Evolutionary conservation across 2,888 invertebrate species (phyloP).

Genomic region (Lacanobia oleracea): DNA sequence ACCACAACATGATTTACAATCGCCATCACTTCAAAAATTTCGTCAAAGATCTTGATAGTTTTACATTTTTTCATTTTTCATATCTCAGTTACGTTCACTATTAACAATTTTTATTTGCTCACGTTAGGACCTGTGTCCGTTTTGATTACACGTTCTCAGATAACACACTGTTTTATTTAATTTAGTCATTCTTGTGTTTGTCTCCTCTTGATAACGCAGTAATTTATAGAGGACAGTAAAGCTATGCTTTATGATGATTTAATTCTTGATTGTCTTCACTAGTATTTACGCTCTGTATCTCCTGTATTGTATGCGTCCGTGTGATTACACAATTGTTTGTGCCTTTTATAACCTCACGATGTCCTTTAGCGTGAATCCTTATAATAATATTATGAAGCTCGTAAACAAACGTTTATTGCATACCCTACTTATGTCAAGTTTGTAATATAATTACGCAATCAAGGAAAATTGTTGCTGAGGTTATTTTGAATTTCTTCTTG

Average conservation of each 20-base stretch:
- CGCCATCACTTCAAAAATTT: constrained; percentile 7
- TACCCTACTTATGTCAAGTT: constrained; percentile 56
- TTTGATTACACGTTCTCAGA: constrained; percentile 82
- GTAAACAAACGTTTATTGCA: constrained; percentile 67
- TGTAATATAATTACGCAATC: constrained; percentile 53
- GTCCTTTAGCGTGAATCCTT: constrained; percentile 76
- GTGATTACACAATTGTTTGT: constrained; percentile 75
- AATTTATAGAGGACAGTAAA: constrained; percentile 87
- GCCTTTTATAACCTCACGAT: constrained; percentile 70
- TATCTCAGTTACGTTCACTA: constrained; percentile 56
- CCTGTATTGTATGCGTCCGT: constrained; percentile 74
- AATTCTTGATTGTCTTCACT: constrained; percentile 82
- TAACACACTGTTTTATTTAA: constrained; percentile 85
- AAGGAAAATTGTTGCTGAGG: constrained; percentile 29
- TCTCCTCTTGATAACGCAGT: constrained; percentile 79
- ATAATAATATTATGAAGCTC: constrained; percentile 70
- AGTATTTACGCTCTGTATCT: constrained; percentile 79
- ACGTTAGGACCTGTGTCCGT: constrained; percentile 83
- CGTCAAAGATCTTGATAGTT: constrained; percentile 30
- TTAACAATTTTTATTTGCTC: constrained; percentile 68
- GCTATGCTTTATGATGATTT: constrained; percentile 86
- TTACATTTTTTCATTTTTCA: constrained; percentile 39
- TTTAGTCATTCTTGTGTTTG: constrained; percentile 83
- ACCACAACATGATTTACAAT: neutral
- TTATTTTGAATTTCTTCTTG: constrained; percentile 17